Percentiles rank a stretch among this genome's conserved stretches.
Evolutionary conservation across 2,797 vertebrate species (phyloP).

Genomic region (Ctenosaura bakeri): DNA sequence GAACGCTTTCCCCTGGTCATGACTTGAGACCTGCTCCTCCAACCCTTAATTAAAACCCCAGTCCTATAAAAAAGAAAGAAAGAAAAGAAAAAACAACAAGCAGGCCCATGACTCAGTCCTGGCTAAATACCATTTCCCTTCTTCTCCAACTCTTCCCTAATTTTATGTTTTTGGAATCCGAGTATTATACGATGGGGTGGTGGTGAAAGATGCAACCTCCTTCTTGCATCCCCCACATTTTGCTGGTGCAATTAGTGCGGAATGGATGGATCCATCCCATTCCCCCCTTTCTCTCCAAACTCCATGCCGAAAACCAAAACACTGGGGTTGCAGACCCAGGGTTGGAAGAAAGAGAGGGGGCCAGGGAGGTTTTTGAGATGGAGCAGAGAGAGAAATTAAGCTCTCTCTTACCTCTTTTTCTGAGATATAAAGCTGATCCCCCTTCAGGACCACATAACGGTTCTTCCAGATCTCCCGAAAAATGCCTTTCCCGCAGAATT

Average conservation of each 20-base stretch:
- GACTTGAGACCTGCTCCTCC: not conserved
- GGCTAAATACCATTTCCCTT: not conserved
- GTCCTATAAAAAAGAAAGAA: too few species aligned
- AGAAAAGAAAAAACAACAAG: too few species aligned
- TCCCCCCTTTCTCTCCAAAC: not conserved
- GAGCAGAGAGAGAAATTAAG: not conserved
- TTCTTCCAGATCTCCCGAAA: conserved; percentile 98
- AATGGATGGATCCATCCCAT: not conserved
- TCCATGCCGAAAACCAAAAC: not conserved
- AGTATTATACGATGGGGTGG: too few species aligned
- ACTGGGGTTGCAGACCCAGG: not conserved
- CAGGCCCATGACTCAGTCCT: too few species aligned
- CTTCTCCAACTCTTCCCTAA: too few species aligned
- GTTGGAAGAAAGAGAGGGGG: not conserved
- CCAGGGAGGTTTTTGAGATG: not conserved
- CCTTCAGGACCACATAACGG: conserved; percentile 90
- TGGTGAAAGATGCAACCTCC: too few species aligned
- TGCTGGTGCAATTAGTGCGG: too few species aligned
- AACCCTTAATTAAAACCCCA: too few species aligned
- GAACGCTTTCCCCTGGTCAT: too few species aligned
- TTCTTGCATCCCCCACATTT: not conserved
- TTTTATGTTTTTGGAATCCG: not conserved
- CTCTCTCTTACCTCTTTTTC: conserved; percentile 91
- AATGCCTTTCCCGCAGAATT: conserved; percentile 94
- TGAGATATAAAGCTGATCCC: conserved; percentile 92